Conservation (phyloP, 2,797 vertebrate species). For the Pogoniulus pusillus region DNA sequence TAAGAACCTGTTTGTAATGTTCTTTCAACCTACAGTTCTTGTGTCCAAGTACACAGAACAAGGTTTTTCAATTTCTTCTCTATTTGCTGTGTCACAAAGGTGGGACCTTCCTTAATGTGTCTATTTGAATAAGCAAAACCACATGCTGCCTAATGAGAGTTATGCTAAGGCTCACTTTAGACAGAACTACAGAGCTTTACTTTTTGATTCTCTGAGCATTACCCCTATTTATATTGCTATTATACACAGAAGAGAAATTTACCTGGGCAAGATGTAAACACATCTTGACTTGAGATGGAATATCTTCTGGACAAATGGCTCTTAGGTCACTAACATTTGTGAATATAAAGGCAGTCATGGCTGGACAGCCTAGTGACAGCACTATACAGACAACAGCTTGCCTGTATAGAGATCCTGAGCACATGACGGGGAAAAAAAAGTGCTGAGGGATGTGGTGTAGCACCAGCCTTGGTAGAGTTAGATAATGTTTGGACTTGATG, state of each 20-base stretch:
- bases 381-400: neutral
- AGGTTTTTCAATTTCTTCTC: neutral
- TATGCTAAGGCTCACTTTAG: neutral
- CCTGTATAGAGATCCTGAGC: neutral
- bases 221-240: neutral
- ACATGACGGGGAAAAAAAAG: neutral
- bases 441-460: neutral
- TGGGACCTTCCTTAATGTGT: neutral
- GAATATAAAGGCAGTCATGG: neutral
- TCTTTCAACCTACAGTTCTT: neutral
- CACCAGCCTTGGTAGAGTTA: too few relatives aligned
- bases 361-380: neutral
- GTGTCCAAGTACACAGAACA: neutral
- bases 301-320: neutral
- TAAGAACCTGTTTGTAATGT: neutral
- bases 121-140: neutral
- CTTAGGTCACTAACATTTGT: neutral
- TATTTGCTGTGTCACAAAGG: neutral
- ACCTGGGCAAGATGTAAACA: neutral
- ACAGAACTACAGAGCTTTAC: neutral
- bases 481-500: too few relatives aligned
- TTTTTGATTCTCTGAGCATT: neutral
- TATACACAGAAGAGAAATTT: neutral
- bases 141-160: neutral
- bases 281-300: neutral